phyloP scores from a whole-genome alignment of 2,113 vertebrate species.

The Pipa parva region DNA sequence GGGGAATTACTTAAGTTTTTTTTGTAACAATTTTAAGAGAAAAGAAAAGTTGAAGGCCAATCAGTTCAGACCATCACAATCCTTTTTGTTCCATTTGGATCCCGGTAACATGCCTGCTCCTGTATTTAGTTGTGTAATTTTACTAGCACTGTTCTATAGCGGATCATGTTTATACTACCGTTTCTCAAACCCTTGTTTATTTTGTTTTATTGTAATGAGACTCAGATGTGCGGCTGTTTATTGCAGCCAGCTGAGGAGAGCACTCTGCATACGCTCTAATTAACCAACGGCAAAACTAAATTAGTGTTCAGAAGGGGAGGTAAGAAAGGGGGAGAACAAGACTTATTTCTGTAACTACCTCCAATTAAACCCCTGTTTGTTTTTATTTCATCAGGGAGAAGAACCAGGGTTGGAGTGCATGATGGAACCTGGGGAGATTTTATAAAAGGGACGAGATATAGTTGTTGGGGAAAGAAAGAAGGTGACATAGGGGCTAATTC shows the following conservation, averaged over 20 bases:
- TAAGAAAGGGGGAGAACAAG: not conserved
- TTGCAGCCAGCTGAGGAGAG: constrained; percentile 17
- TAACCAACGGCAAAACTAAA: constrained; percentile 18
- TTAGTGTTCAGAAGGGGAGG: not conserved
- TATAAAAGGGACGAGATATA: constrained; percentile 4
- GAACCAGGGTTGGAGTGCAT: constrained; percentile 22
- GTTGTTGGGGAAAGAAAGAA: constrained; percentile 21
- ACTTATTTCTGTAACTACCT: constrained; percentile 27
- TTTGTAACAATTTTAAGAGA: no score
- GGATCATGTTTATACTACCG: constrained; percentile 31
- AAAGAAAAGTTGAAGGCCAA: no score
- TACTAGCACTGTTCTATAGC: constrained; percentile 13
- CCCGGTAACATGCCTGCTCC: not conserved
- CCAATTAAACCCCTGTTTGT: constrained; percentile 35
- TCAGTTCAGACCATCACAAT: no score
- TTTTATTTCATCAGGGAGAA: constrained; percentile 37
- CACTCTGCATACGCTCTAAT: constrained; percentile 9
- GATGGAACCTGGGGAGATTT: constrained; percentile 34
- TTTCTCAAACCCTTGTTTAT: constrained; percentile 27
- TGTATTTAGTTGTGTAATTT: not conserved
- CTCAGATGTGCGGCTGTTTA: constrained; percentile 35
- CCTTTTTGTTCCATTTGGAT: no score
- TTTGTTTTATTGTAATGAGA: constrained; percentile 25
- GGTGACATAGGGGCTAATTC: no score
- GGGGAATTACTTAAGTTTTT: no score